Evolutionary conservation across 2,888 invertebrate genomes (phyloP).

Genomic region (Amphipyra tragopoginis): DNA sequence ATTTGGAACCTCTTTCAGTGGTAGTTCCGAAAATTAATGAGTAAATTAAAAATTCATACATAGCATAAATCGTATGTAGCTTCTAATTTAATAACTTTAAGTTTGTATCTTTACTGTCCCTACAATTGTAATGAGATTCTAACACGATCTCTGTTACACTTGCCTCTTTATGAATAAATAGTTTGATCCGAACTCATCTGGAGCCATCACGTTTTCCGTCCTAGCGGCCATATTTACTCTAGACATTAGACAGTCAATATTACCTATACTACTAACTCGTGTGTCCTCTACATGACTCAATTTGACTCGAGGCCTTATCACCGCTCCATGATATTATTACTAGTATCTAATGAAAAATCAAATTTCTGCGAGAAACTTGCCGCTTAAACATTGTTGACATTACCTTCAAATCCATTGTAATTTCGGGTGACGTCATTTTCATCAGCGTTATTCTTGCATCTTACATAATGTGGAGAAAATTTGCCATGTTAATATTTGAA

Average conservation of each 20-base stretch:
- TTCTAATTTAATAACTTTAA: conserved; percentile 11
- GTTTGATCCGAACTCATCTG: conserved; percentile 50
- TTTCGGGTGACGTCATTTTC: conserved; percentile 18
- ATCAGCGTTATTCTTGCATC: conserved; percentile 12
- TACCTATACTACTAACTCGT: conserved; percentile 64
- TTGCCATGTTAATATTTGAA: background rate
- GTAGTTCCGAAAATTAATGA: background rate
- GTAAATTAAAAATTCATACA: background rate
- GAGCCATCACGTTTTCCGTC: conserved; percentile 63
- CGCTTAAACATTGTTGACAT: conserved; percentile 22
- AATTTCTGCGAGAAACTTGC: conserved; percentile 39
- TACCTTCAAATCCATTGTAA: conserved; percentile 32
- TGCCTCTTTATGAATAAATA: conserved; percentile 36
- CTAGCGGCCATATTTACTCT: conserved; percentile 79
- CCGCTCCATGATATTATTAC: conserved; percentile 55
- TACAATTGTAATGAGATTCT: conserved; percentile 16
- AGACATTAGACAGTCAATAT: conserved; percentile 74
- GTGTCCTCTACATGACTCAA: conserved; percentile 74
- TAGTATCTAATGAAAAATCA: conserved; percentile 45
- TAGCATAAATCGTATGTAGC: background rate
- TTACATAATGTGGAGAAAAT: conserved; percentile 25
- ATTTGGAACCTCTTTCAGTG: background rate
- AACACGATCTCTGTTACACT: conserved; percentile 17
- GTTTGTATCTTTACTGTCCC: conserved; percentile 16
- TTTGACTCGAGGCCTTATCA: conserved; percentile 68